Conservation (phyloP, 2,797 vertebrate genomes). For the Craterocephalus amniculus region DNA sequence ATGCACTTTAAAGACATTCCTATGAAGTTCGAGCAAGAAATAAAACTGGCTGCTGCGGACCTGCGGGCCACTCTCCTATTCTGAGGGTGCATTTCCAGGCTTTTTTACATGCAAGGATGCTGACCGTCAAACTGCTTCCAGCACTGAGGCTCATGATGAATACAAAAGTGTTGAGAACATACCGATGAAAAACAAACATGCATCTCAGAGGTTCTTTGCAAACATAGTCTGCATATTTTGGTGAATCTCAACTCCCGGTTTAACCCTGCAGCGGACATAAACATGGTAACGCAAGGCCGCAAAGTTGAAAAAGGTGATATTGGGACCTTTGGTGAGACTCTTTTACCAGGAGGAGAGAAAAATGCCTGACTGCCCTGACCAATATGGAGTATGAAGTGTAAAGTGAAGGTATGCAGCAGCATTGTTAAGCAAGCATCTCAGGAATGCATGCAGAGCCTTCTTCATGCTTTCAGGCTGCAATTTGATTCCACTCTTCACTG, state of each 20-base stretch:
- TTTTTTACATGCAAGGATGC: constrained; percentile 62
- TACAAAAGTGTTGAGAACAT: constrained; percentile 37
- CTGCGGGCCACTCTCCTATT: constrained; percentile 29
- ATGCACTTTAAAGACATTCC: constrained; percentile 54
- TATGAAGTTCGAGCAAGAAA: constrained; percentile 41
- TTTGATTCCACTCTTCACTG: constrained; percentile 34
- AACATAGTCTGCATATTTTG: constrained; percentile 13
- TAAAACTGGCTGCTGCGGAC: constrained; percentile 31
- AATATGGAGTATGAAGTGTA: constrained; percentile 71
- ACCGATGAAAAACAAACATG: constrained; percentile 7
- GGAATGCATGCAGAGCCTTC: constrained; percentile 56
- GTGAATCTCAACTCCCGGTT: constrained; percentile 22
- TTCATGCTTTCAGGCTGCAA: constrained; percentile 51
- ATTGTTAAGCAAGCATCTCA: constrained; percentile 73
- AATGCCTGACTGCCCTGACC: constrained; percentile 65
- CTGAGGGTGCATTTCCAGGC: constrained; percentile 23
- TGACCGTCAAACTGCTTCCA: constrained; percentile 47
- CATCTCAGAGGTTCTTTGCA: constrained; percentile 9
- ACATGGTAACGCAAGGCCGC: constrained; percentile 44
- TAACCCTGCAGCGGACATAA: constrained; percentile 41
- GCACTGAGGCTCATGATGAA: constrained; percentile 40
- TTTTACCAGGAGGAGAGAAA: constrained; percentile 48
- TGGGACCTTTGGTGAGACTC: constrained; percentile 39
- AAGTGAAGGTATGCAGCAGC: constrained; percentile 63
- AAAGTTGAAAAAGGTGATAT: constrained; percentile 40